Evolutionary conservation across 2,888 invertebrate species (phyloP).

Genomic region (Ditylenchus weischeri): DNA sequence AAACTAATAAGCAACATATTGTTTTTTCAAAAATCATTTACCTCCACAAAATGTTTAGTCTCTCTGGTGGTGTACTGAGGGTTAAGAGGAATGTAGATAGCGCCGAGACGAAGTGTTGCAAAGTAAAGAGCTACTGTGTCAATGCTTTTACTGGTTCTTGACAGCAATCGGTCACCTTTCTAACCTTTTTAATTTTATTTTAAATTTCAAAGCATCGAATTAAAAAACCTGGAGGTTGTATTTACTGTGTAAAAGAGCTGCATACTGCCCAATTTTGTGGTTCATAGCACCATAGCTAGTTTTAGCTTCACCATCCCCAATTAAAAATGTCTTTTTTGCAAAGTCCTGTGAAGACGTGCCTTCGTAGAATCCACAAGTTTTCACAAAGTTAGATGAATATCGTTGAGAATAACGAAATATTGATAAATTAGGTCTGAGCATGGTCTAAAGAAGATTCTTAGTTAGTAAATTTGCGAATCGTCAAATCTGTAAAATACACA

Average conservation of each 20-base stretch:
- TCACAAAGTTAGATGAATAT: constrained; percentile 22
- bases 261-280: constrained; percentile 46
- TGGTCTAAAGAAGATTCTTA: too few species aligned
- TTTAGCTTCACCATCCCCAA: constrained; percentile 23
- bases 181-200: constrained; percentile 21
- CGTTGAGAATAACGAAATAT: not conserved
- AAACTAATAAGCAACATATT: too few species aligned
- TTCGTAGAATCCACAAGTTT: constrained; percentile 27
- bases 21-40: constrained; percentile 10
- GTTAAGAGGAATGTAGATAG: constrained; percentile 54
- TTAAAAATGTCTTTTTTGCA: constrained; percentile 29
- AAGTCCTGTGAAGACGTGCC: constrained; percentile 29
- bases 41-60: constrained; percentile 55
- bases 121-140: constrained; percentile 54
- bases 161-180: constrained; percentile 56
- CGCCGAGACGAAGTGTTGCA: constrained; percentile 53
- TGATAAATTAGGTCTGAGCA: too few species aligned
- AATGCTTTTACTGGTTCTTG: constrained; percentile 48
- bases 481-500: too few species aligned
- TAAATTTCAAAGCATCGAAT: not conserved
- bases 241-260: constrained; percentile 40
- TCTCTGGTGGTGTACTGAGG: constrained; percentile 55
- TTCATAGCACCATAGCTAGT: constrained; percentile 50
- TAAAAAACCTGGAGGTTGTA: constrained; percentile 12
- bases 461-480: too few species aligned